Evolutionary conservation across 1,140 invertebrate genomes (phyloP).

Genomic region (Mya arenaria): DNA sequence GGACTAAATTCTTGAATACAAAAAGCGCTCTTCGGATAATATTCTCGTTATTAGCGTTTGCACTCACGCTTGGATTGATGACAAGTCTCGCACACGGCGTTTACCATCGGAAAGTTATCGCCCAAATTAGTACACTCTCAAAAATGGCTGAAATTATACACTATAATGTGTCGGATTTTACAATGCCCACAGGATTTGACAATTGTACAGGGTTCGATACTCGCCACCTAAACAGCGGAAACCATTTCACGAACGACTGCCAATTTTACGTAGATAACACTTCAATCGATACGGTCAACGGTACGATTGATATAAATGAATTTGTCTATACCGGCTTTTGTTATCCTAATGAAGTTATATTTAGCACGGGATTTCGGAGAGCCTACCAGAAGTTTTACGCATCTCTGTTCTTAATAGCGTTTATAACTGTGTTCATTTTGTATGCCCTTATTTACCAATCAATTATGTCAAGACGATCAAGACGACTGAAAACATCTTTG

Average conservation of each 20-base stretch:
- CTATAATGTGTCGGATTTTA: not conserved
- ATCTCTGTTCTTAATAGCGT: constrained; percentile 70
- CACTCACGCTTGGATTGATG: constrained; percentile 72
- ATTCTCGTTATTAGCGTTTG: constrained; percentile 67
- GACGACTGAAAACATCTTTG: constrained; percentile 53
- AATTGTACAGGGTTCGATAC: no score
- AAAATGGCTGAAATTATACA: not conserved
- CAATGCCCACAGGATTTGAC: not conserved
- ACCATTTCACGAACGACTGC: not conserved
- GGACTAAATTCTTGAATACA: constrained; percentile 73
- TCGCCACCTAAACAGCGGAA: no score
- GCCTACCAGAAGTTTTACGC: constrained; percentile 72
- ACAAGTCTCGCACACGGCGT: constrained; percentile 71
- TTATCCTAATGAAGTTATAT: constrained; percentile 53
- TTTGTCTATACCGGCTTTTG: constrained; percentile 58
- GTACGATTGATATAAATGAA: not conserved
- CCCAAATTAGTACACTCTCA: not conserved
- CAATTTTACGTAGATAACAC: not conserved
- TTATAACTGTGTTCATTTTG: constrained; percentile 70
- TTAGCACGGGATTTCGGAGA: constrained; percentile 56
- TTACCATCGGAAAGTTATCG: constrained; percentile 37
- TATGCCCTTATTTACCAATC: constrained; percentile 75
- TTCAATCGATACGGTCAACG: not conserved
- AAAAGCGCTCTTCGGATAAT: constrained; percentile 72
- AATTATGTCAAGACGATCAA: constrained; percentile 62